Base-by-base conservation (phyloP, 2,888 invertebrate genomes). In the Bugulina stolonifera region DNA sequence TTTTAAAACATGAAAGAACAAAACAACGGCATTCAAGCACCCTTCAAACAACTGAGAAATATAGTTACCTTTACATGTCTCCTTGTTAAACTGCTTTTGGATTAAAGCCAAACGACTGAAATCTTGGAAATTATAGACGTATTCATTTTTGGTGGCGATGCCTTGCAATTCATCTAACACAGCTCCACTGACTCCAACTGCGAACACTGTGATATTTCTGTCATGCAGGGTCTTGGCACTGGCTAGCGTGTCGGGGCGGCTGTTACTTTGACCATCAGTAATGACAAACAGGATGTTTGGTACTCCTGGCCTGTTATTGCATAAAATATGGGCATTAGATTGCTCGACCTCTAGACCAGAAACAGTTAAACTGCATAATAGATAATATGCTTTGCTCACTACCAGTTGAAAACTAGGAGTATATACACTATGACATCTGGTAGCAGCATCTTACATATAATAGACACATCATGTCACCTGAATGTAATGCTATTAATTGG, bases 251-350 rank as follows among this genome's bases (percentile, higher is more conserved):
- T 27, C n/a, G n/a, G 64, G 10, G 5, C 29, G 25, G 3, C 29
- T 25, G n/a, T 64, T 64, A 64, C 64, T 64, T 27, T 64, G 27
- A 29, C 64, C 64, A 34, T 64, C 64, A 34, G 64, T 64, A 14
- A 64, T 64, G 3, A 64, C 64, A 27, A 64, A 32, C 32, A 64
- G 29, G 2, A 64, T 64, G 32, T 64, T 27, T 27, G 64, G 64
- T 5, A 64, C 32, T 64, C 34, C 34, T 32, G 64, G 64, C 32
- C 64, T 64, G 32, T 25, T 29, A 64, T 32, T 14, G 14, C 25
- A 14, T 57, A 27, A 57, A 5, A 57, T n/a, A n/a, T n/a, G n/a
- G n/a, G n/a, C n/a, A n/a, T n/a, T n/a, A n/a, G n/a, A n/a, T n/a
- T n/a, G n/a, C n/a, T n/a, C n/a, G n/a, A n/a, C n/a, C n/a, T n/a